A percentile compares a stretch with the other conserved stretches of the same genome.
phyloP scores from a whole-genome alignment of 2,797 vertebrate genomes.

The Morelia viridis region DNA sequence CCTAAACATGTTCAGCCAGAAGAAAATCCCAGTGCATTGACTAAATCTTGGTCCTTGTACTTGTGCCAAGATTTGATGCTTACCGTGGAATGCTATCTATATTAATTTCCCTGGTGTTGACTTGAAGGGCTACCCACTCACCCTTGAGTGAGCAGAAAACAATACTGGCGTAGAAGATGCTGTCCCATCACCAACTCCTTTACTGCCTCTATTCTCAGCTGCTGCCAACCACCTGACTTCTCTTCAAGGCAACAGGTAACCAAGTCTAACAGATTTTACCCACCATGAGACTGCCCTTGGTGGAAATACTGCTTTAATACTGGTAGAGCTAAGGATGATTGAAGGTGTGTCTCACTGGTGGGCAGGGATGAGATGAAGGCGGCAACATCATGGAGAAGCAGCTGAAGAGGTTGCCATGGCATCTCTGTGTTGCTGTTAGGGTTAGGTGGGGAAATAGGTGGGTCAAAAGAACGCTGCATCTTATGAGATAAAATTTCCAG shows the following conservation, averaged over 20 bases:
- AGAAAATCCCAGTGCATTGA: background rate
- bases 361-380: background rate
- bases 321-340: too few species aligned
- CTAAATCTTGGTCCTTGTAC: background rate
- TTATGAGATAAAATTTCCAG: background rate
- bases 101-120: background rate
- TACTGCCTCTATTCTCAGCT: background rate
- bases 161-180: background rate
- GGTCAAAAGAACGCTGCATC: background rate
- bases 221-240: background rate
- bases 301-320: too few species aligned
- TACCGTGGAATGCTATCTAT: background rate
- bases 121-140: background rate
- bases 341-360: too few species aligned
- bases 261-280: background rate
- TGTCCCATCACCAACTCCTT: background rate
- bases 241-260: background rate
- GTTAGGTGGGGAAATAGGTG: background rate
- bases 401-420: background rate
- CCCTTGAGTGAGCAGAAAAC: background rate
- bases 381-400: background rate
- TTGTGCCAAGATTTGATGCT: background rate
- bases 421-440: background rate
- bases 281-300: too few species aligned
- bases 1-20: background rate